A percentile compares a stretch with the other conserved stretches of the same genome.
These are phyloP conservation scores for Axinella damicornis DNA, from an alignment of 37 sponge, comb jelly and placozoan species.

Conservation along the genomic window DNA sequence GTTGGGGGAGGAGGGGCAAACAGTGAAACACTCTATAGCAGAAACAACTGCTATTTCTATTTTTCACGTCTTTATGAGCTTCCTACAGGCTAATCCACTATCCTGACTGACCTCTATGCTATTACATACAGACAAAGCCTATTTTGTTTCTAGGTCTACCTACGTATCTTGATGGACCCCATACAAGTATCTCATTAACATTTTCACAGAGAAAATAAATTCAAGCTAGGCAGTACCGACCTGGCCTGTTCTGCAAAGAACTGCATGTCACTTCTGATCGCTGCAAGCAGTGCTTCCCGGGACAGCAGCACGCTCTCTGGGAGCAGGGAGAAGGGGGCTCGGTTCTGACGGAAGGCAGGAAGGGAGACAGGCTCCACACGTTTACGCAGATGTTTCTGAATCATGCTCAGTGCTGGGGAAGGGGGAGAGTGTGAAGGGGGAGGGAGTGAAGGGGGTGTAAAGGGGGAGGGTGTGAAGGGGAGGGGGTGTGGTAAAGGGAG, in stretches of 20 bases:
- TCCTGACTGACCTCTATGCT: too few relatives aligned
- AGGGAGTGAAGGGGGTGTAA: not conserved
- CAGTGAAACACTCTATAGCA: too few relatives aligned
- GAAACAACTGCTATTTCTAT: too few relatives aligned
- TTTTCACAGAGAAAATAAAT: too few relatives aligned
- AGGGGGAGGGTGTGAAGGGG: not conserved
- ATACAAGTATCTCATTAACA: too few relatives aligned
- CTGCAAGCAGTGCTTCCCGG: constrained; percentile 20
- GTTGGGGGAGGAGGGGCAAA: too few relatives aligned
- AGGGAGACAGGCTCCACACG: constrained; percentile 32
- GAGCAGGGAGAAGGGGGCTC: constrained; percentile 53
- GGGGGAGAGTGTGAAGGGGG: not conserved
- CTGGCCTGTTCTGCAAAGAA: constrained; percentile 65
- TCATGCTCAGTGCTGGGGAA: constrained; percentile 57
- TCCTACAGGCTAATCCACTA: too few relatives aligned
- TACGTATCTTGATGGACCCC: too few relatives aligned
- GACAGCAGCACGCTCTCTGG: constrained; percentile 36
- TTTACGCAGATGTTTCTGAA: constrained; percentile 57
- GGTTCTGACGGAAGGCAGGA: constrained; percentile 38
- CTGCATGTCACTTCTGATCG: constrained; percentile 45
- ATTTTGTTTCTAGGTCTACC: too few relatives aligned
- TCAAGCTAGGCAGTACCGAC: constrained; percentile 32
- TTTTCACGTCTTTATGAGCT: too few relatives aligned
- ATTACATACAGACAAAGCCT: too few relatives aligned
- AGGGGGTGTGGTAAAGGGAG: too few relatives aligned